A percentile compares a stretch with the other conserved stretches of the same genome.
Evolutionary conservation across 2,113 vertebrate species (phyloP).

Genomic region (Ia io): DNA sequence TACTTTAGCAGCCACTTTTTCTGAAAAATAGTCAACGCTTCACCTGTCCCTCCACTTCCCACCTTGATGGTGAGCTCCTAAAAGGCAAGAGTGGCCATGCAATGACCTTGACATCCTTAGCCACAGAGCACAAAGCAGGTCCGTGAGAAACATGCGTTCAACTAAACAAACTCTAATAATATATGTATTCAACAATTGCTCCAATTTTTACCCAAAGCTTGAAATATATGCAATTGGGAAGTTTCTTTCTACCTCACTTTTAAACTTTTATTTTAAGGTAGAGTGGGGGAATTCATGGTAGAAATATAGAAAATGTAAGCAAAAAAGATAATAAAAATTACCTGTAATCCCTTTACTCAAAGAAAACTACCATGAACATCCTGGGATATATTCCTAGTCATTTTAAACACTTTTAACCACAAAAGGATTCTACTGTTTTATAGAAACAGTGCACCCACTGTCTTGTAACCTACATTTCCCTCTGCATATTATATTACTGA

Average conservation of each 20-base stretch:
- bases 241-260: background rate
- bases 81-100: accelerated
- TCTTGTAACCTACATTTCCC: background rate
- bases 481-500: background rate
- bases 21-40: background rate
- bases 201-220: background rate
- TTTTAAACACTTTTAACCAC: background rate
- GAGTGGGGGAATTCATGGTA: background rate
- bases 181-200: background rate
- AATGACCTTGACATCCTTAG: background rate
- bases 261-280: background rate
- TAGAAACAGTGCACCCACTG: background rate
- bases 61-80: background rate
- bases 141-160: background rate
- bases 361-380: background rate
- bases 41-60: background rate
- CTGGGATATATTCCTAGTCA: background rate
- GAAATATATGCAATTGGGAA: background rate
- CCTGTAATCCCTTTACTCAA: background rate
- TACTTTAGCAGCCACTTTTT: background rate
- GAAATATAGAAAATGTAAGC: constrained; percentile 11
- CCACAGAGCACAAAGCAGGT: background rate
- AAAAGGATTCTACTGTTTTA: background rate
- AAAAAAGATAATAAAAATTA: background rate
- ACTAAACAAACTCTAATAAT: background rate